Evolutionary conservation across 2,113 vertebrate genomes (phyloP).

Genomic region (Martes martes): DNA sequence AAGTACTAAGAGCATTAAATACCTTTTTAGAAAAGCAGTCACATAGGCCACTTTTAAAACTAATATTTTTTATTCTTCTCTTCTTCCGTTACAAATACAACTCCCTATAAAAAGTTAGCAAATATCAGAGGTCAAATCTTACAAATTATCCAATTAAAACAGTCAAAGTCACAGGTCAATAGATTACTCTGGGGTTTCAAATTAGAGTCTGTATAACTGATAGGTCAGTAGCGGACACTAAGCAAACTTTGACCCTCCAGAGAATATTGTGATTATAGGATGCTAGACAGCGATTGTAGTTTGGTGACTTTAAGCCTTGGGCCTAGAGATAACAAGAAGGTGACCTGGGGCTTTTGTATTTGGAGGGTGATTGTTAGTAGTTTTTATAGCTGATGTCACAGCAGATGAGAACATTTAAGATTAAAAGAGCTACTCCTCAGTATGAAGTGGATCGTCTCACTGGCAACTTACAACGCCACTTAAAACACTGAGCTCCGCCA

Average conservation of each 20-base stretch:
- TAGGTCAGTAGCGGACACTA: constrained; percentile 25
- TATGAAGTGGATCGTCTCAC: neutral
- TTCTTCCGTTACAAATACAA: constrained; percentile 80
- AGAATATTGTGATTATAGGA: neutral
- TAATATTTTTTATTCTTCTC: constrained; percentile 80
- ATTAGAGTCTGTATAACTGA: constrained; percentile 53
- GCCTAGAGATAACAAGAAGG: neutral
- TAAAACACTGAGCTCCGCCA: neutral
- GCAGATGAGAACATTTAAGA: neutral
- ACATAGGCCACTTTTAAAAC: constrained; percentile 79
- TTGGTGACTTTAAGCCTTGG: constrained; percentile 16
- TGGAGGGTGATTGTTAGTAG: neutral
- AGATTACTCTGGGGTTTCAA: constrained; percentile 63
- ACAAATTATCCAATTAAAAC: constrained; percentile 77
- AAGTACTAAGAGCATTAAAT: constrained; percentile 79
- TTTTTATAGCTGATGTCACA: neutral
- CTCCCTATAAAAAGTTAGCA: constrained; percentile 80
- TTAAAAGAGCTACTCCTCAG: neutral
- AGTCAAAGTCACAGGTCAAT: constrained; percentile 75
- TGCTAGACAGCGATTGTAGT: neutral
- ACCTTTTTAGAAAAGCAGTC: constrained; percentile 80
- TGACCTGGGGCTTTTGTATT: neutral
- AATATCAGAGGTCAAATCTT: constrained; percentile 78
- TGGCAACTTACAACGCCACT: neutral
- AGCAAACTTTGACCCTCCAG: constrained; percentile 21